Percentiles rank a stretch among this genome's conserved stretches.
Evolutionary conservation across 2,797 vertebrate species (phyloP).

Genomic region (Clamator glandarius): DNA sequence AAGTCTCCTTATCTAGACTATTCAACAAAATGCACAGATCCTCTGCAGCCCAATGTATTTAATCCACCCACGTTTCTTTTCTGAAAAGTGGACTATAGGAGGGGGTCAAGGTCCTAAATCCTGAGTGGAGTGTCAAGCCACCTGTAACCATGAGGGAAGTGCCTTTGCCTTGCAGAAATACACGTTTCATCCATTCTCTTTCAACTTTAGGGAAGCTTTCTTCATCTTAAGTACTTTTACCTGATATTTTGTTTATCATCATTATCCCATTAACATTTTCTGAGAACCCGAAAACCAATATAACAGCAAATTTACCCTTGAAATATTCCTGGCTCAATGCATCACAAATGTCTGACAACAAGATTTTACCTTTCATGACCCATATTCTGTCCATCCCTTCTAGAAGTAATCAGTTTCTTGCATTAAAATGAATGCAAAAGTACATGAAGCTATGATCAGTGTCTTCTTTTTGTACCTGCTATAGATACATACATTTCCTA

Average conservation of each 20-base stretch:
- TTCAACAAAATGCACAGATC: background rate
- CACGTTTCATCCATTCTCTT: fast-evolving
- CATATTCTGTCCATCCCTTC: background rate
- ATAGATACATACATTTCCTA: background rate
- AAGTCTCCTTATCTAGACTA: background rate
- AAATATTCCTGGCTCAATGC: background rate
- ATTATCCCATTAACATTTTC: background rate
- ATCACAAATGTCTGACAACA: background rate
- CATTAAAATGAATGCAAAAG: background rate
- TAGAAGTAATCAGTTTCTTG: background rate
- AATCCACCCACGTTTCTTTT: background rate
- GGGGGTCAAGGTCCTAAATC: background rate
- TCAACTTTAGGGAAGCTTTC: background rate
- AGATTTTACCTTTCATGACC: background rate
- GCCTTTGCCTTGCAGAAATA: background rate
- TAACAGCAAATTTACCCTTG: background rate
- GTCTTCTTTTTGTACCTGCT: background rate
- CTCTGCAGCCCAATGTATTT: background rate
- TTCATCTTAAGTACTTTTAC: background rate
- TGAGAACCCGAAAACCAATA: background rate
- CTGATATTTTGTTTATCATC: background rate
- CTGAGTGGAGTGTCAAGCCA: background rate
- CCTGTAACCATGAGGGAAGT: background rate
- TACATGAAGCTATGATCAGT: background rate
- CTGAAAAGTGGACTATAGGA: background rate